phyloP scores from a whole-genome alignment of 2,888 invertebrate genomes.

The Phymatocera aterrima region DNA sequence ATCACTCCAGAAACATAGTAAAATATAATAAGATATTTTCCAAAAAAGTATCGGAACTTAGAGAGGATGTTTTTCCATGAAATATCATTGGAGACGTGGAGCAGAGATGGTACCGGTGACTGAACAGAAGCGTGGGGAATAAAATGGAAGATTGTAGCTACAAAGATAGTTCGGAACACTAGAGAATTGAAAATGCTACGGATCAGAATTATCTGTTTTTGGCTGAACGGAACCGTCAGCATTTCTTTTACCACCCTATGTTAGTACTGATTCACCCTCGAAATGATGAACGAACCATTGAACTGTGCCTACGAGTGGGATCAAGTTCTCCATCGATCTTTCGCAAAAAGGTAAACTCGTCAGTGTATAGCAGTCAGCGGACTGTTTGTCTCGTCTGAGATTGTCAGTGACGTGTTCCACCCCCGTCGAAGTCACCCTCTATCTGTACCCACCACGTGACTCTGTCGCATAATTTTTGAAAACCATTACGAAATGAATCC shows the following conservation, averaged over 20 bases:
- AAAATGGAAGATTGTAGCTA: background rate
- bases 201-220: background rate
- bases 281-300: slow-evolving; percentile 1
- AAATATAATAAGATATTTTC: background rate
- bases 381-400: slow-evolving; percentile 29
- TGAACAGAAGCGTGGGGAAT: background rate
- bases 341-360: slow-evolving; percentile 18
- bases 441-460: slow-evolving; percentile 6
- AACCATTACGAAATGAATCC: slow-evolving; percentile 38
- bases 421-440: slow-evolving; percentile 28
- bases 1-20: background rate
- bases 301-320: background rate
- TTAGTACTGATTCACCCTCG: slow-evolving; percentile 8
- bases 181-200: background rate
- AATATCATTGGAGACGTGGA: background rate
- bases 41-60: background rate
- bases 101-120: background rate
- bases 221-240: background rate
- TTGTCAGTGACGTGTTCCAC: slow-evolving; percentile 22
- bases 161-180: background rate
- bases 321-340: slow-evolving; percentile 34
- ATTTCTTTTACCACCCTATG: background rate
- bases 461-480: slow-evolving; percentile 31
- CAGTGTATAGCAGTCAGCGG: slow-evolving; percentile 7
- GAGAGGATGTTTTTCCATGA: background rate